Percentiles rank a stretch among this genome's conserved stretches.
Conservation (phyloP, 1,140 invertebrate species). For the Bombus haemorrhoidalis region DNA sequence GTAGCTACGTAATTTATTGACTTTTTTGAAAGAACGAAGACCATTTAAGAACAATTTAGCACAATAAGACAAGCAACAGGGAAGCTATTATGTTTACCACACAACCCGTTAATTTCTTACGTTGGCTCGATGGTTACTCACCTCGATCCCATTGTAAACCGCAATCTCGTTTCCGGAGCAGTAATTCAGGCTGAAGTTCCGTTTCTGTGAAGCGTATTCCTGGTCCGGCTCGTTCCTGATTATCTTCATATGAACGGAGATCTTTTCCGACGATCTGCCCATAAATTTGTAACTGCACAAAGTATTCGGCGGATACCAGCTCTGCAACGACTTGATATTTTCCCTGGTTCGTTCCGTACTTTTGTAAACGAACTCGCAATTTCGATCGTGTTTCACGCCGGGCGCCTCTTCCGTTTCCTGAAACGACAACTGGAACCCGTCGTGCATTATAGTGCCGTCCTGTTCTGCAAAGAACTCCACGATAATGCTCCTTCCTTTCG, state of each 20-base stretch:
- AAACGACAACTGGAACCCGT: conserved; percentile 74
- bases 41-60: not conserved
- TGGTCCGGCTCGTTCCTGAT: conserved; percentile 64
- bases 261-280: conserved; percentile 68
- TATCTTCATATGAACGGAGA: conserved; percentile 75
- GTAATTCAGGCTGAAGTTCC: conserved; percentile 68
- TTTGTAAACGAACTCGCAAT: conserved; percentile 72
- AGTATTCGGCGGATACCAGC: conserved; percentile 75
- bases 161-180: conserved; percentile 76
- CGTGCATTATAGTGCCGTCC: conserved; percentile 76
- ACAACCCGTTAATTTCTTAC: not conserved
- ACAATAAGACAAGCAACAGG: not conserved
- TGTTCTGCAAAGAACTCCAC: conserved; percentile 73
- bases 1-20: not conserved
- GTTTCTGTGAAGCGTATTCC: conserved; percentile 51
- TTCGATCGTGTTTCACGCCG: conserved; percentile 44
- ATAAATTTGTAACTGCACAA: conserved; percentile 74
- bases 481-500: conserved; percentile 72
- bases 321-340: conserved; percentile 67
- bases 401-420: conserved; percentile 69
- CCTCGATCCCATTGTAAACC: conserved; percentile 73
- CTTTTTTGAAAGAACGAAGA: not conserved
- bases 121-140: conserved; percentile 7
- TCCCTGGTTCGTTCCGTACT: conserved; percentile 67
- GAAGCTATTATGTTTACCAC: not conserved